Percentiles rank a stretch among this genome's conserved stretches.
phyloP scores from a whole-genome alignment of 1,140 invertebrate species.

The Anagrus nilaparvatae region DNA sequence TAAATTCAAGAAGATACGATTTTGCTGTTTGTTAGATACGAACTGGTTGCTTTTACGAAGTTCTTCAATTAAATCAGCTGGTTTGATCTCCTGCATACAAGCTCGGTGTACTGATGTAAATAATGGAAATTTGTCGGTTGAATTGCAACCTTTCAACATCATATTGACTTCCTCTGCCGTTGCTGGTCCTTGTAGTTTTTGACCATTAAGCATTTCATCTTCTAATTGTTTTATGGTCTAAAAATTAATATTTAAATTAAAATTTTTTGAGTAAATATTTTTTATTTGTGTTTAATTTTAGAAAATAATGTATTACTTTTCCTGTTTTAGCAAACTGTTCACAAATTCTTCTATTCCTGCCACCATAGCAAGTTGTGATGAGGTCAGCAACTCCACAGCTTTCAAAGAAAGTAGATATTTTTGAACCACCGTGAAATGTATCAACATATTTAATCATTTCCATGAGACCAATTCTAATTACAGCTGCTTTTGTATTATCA shows the following conservation, averaged over 20 bases:
- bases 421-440: slow-evolving; percentile 48
- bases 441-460: slow-evolving; percentile 64
- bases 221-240: slow-evolving; percentile 64
- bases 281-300: neutral
- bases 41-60: slow-evolving; percentile 61
- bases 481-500: slow-evolving; percentile 80
- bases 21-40: slow-evolving; percentile 32
- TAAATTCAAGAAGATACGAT: too few species aligned
- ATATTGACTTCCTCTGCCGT: slow-evolving; percentile 72
- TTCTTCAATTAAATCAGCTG: slow-evolving; percentile 55
- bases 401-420: slow-evolving; percentile 72
- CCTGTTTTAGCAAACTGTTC: slow-evolving; percentile 66
- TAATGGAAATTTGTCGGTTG: slow-evolving; percentile 64
- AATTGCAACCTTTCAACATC: slow-evolving; percentile 52
- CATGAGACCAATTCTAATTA: slow-evolving; percentile 74
- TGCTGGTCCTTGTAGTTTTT: slow-evolving; percentile 73
- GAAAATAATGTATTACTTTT: slow-evolving; percentile 47
- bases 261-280: slow-evolving; percentile 5
- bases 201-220: slow-evolving; percentile 71
- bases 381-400: slow-evolving; percentile 80
- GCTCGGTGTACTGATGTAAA: slow-evolving; percentile 68
- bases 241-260: slow-evolving; percentile 18
- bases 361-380: slow-evolving; percentile 78
- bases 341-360: slow-evolving; percentile 66
- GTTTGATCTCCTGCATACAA: slow-evolving; percentile 54